Evolutionary conservation across 2,888 invertebrate species (phyloP).

Genomic region (Cynaeus angustus): DNA sequence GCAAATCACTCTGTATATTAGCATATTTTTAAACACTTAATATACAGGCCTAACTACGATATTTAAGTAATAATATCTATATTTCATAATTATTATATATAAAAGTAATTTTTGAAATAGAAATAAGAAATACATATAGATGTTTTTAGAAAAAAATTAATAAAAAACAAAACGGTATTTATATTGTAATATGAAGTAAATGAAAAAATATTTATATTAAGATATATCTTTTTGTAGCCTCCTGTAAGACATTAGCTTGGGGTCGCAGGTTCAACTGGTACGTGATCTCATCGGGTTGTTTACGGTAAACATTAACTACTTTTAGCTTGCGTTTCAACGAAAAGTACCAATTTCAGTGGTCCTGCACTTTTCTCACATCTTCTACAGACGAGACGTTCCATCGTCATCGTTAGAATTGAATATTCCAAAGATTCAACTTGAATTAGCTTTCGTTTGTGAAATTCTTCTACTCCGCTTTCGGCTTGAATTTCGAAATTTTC

Average conservation of each 20-base stretch:
- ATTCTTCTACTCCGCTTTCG: no score
- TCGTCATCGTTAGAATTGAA: no score
- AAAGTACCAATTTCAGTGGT: conserved; percentile 13
- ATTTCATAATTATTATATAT: conserved; percentile 71
- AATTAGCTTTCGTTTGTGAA: no score
- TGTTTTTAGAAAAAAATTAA: conserved; percentile 70
- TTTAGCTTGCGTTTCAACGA: conserved; percentile 11
- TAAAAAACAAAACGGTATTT: conserved; percentile 67
- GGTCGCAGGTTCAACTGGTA: conserved; percentile 70
- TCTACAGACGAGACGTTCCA: no score
- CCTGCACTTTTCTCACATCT: neutral
- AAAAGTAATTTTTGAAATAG: conserved; percentile 70
- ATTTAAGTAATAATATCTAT: conserved; percentile 72
- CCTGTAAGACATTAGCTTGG: conserved; percentile 71
- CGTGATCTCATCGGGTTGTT: conserved; percentile 63
- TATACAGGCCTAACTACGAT: conserved; percentile 73
- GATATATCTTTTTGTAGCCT: conserved; percentile 72
- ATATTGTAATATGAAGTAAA: conserved; percentile 68
- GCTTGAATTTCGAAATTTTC: no score
- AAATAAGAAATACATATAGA: conserved; percentile 68
- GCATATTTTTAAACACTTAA: conserved; percentile 72
- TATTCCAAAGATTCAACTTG: no score
- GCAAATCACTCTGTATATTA: conserved; percentile 72
- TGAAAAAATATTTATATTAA: conserved; percentile 69
- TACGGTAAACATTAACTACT: conserved; percentile 3